A percentile compares a stretch with the other conserved stretches of the same genome.
Conservation (phyloP, 2,113 vertebrate genomes). For the Neomonachus schauinslandi region DNA sequence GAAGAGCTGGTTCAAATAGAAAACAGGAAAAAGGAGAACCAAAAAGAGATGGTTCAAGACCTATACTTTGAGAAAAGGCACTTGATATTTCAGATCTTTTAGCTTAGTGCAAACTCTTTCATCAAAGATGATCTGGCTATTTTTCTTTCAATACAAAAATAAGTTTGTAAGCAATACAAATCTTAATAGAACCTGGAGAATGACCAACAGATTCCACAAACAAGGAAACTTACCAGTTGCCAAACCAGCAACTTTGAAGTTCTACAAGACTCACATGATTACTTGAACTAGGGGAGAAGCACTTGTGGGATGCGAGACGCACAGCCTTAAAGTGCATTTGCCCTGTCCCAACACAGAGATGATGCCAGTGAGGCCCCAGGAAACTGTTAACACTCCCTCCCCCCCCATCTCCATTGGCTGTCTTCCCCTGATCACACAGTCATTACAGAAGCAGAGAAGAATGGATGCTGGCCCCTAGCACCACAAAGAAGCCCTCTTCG, state of each 20-base stretch:
- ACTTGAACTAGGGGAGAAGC: conserved; percentile 42
- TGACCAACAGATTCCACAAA: conserved; percentile 72
- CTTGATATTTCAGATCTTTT: neutral
- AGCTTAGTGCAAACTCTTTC: conserved; percentile 46
- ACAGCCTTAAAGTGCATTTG: conserved; percentile 71
- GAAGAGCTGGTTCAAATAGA: neutral
- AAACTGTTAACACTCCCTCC: neutral
- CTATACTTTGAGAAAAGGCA: neutral
- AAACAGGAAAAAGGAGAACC: neutral
- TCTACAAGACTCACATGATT: conserved; percentile 43
- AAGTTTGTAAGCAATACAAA: conserved; percentile 82
- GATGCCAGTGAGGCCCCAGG: neutral
- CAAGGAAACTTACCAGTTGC: conserved; percentile 67
- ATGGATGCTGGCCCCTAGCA: neutral
- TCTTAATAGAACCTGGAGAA: conserved; percentile 66
- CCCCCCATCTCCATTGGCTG: neutral
- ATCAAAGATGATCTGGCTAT: conserved; percentile 54
- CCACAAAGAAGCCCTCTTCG: rapidly evolving
- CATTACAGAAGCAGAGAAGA: neutral
- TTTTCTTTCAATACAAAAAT: conserved; percentile 1
- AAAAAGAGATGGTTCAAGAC: neutral
- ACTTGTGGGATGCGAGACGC: neutral
- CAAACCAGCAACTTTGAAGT: conserved; percentile 37
- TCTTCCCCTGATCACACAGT: conserved; percentile 25
- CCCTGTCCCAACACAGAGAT: conserved; percentile 45